Conservation (phyloP, 2,797 vertebrate genomes). For the Brachyrhaphis roseni region DNA sequence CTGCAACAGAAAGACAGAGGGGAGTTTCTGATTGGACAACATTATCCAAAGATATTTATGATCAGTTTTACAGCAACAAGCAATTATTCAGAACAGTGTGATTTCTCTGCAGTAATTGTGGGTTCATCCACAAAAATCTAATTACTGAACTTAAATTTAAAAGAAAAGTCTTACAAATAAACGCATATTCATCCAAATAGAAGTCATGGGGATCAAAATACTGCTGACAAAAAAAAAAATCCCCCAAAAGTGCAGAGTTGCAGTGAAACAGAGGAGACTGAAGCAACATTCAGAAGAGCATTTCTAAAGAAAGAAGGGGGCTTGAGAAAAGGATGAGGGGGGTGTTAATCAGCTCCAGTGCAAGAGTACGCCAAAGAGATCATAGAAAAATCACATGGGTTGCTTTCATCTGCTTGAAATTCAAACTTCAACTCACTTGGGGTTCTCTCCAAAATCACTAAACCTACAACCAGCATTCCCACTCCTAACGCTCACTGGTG, state of each 20-base stretch:
- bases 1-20: not conserved
- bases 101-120: not conserved
- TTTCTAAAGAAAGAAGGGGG: not conserved
- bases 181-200: not conserved
- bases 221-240: not conserved
- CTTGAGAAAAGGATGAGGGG: not conserved
- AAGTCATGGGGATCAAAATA: not conserved
- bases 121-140: not conserved
- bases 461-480: slow-evolving; percentile 8
- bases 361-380: slow-evolving; percentile 17
- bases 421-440: slow-evolving; percentile 11
- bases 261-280: not conserved
- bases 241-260: not conserved
- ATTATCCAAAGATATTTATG: not conserved
- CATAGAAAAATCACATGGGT: slow-evolving; percentile 21
- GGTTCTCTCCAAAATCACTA: slow-evolving; percentile 15
- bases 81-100: not conserved
- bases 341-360: slow-evolving; percentile 14
- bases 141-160: not conserved
- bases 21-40: not conserved
- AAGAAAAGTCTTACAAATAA: not conserved
- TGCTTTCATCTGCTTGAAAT: slow-evolving; percentile 28
- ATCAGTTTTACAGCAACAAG: not conserved
- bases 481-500: slow-evolving; percentile 11
- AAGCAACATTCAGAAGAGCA: not conserved